Base-by-base conservation (phyloP, 2,797 vertebrate genomes). In the Enteromius radiatus region DNA sequence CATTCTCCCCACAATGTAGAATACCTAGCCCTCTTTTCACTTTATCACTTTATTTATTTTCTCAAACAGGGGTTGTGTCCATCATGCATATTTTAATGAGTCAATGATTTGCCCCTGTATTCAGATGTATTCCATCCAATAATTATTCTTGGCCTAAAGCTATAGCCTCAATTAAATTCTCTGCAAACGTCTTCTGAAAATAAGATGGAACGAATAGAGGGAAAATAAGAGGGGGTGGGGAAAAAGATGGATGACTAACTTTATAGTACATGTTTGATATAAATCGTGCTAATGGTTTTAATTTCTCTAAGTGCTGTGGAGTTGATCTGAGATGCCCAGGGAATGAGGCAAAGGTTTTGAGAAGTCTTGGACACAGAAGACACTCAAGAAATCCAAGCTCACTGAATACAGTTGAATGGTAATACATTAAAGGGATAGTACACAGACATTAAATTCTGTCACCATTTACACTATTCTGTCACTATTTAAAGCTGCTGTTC, bases 231-330 rank as follows among this genome's bases (percentile, higher is more conserved):
- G 74, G 23, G 19, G 63, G 9, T 61, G 28, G 74, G 15, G 19
- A 21, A 12, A 80, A 78, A 84, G 88, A 88, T 80, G 81, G 86
- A 88, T 89, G 89, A 89, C 78, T 85, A 84, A 84, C 84, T 86
- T 88, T 86, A 90, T 90, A 85, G 85, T 86, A 81, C 84, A 91
- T 83, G 90, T 89, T 93, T 92, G 92, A 93, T 91, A 88, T 90
- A 92, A 93, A 93, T 91, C 85, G 83, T 81, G 85, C 86, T 92
- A 90, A 94, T 94, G 90, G 88, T 90, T 91, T 92, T 90, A 91
- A 92, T 93, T 88, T 84, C 76, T 91, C 74, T 86, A 88, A 92
- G 90, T 90, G 88, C 87, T 83, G 73, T 38, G 54, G 75, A 85
- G 81, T 31, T 77, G 38, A 82, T 76, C 73, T 61, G 49, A 77